Percentiles rank a stretch among this genome's conserved stretches.
phyloP scores from a whole-genome alignment of 2,888 invertebrate species.

The Lamellibrachia columna region DNA sequence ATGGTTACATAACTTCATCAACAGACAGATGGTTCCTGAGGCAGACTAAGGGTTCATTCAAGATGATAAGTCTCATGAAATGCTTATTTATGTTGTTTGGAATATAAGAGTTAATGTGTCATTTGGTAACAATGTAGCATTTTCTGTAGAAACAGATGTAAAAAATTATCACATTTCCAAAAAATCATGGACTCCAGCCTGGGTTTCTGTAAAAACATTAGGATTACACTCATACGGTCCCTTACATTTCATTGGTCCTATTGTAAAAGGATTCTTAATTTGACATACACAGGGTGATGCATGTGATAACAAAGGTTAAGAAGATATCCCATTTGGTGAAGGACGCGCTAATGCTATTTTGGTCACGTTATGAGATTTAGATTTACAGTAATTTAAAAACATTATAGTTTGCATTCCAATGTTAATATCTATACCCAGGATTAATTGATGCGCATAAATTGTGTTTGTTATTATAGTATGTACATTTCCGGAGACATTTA shows the following conservation, averaged over 20 bases:
- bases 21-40: not conserved
- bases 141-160: not conserved
- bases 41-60: not conserved
- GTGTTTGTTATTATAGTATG: not conserved
- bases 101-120: not conserved
- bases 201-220: not conserved
- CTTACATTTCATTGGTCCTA: not conserved
- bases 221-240: not conserved
- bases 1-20: not conserved
- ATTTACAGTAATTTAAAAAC: not conserved
- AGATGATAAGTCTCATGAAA: not conserved
- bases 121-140: not conserved
- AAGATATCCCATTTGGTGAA: not conserved
- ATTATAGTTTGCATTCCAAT: not conserved
- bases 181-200: not conserved
- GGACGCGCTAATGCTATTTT: not conserved
- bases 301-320: not conserved
- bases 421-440: not conserved
- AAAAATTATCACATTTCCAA: not conserved
- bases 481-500: not conserved
- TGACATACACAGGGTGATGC: not conserved
- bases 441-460: not conserved
- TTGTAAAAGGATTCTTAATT: not conserved
- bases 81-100: not conserved
- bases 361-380: not conserved